Base-by-base conservation (phyloP, 2,888 invertebrate genomes). In the Cheilosia scutellata region DNA sequence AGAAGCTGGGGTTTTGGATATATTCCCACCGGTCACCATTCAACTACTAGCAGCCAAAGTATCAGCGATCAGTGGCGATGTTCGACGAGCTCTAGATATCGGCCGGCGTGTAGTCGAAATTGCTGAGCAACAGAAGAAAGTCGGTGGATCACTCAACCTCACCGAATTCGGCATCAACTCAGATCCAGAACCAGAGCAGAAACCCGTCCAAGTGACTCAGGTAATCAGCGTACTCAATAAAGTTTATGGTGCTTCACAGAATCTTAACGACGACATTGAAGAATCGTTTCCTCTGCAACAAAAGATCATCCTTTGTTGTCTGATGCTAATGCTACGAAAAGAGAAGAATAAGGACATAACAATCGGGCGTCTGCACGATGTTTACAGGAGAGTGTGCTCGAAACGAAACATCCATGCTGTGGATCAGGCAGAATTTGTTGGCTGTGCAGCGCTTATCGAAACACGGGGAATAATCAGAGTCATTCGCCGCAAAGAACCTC, bases 11-110 rank as follows among this genome's bases (percentile, higher is more conserved):
- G 96, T 95, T 29, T 92, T 94, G 58, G 94, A 95, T 62, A 93
- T 97, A 2, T 96, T 99, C 90, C 95, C 97, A 49, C 95, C 96
- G 0, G 94, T 95, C 25, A 98, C 99, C 0, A 93, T 99, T 63
- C 97, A 98, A 91, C 94, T 99, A 93, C 95, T 99, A 88, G 98
- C 99, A 57, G 96, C 94, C 16, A 99, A 99, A 93, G 97, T 99
- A 20, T 96, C 99, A 0, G 96, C 98, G 0, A 95, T 98, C 63
- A 98, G 98, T 9, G 99, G 99, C 0, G 99, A 99, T 91, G 96
- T 98, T 89, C 94, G 99, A 70, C 95, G 97, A 91, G 99, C 99
- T 0, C 93, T 99, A 75, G 98, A 99, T 91, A 97, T 99, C 82
- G 98, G 98, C n/a, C 94, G 97, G 63, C 93, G 97, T 87, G 97